Base-by-base conservation (phyloP, 2,113 vertebrate genomes). In the Otolemur garnettii region DNA sequence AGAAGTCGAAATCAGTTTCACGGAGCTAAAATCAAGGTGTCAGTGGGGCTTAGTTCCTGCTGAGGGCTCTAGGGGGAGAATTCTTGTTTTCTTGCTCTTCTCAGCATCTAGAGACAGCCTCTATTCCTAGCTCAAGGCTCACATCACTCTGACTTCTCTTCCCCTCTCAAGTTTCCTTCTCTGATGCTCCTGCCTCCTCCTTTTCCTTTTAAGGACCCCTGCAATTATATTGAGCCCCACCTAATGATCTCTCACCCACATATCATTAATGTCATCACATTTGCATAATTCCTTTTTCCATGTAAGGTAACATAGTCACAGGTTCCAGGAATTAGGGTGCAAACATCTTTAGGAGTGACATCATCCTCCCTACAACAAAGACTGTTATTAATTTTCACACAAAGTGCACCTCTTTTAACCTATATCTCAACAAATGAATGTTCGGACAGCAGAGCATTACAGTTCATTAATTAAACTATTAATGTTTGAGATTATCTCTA, bases 381-480 rank as follows among this genome's bases (percentile, higher is more conserved):
- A 55, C 30, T 91, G 72, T 96, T 75, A 88, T 96, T 97, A 81
- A 82, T 96, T 97, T 45, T 17, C 77, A 66, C 89, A 91, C 42
- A 60, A 35, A 53, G 42, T 82, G 59, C 45, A 30, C 62, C 72
- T 97, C 95, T 97, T 97, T 98, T 97, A 97, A 95, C 93, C 96
- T 97, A 53, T 95, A 91, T 93, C 96, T 98, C 92, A 97, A 82
- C 87, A 98, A 96, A 98, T 97, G 97, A 97, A 92, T 35, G 0
- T 89, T 90, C 33, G 97, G 97, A 97, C 97, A 98, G 78, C 87
- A 97, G 95, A 94, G 97, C 92, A 90, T 93, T 97, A 60, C 92
- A 84, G 55, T 97, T 97, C 97, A 96, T 98, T 97, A 95, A 98
- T 97, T 97, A 96, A 94, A 86, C 96, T 96, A 95, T 97, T 98